phyloP scores from a whole-genome alignment of 2,113 vertebrate species.

The Recurvirostra avosetta region DNA sequence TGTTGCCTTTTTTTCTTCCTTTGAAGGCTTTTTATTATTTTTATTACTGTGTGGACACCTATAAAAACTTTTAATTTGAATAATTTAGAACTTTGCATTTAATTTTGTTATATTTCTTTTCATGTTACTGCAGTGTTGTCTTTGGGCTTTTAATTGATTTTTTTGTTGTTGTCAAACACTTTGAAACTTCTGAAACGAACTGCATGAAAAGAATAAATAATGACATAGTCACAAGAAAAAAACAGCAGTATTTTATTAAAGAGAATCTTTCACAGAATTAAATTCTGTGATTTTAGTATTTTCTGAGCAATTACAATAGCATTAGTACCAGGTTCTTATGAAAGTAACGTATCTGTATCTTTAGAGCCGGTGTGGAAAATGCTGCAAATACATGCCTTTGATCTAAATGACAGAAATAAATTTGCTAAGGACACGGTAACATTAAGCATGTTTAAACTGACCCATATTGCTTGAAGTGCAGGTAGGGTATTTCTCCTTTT shows the following conservation, averaged over 20 bases:
- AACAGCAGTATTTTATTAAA: constrained; percentile 33
- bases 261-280: not conserved
- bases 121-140: constrained; percentile 37
- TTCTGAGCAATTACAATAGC: constrained; percentile 49
- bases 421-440: constrained; percentile 35
- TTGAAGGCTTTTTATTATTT: constrained; percentile 26
- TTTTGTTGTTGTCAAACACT: constrained; percentile 31
- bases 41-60: constrained; percentile 15
- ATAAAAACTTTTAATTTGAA: constrained; percentile 45
- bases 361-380: constrained; percentile 30
- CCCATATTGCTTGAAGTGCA: constrained; percentile 49
- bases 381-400: constrained; percentile 57
- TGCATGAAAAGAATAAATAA: constrained; percentile 56
- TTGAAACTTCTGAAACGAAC: constrained; percentile 45
- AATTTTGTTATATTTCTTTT: constrained; percentile 58
- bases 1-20: constrained; percentile 21
- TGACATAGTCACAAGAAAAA: not conserved
- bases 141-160: constrained; percentile 54
- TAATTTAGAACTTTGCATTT: constrained; percentile 35
- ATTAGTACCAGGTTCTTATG: constrained; percentile 27
- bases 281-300: constrained; percentile 43
- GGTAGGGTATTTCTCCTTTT: constrained; percentile 55
- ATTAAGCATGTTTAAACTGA: constrained; percentile 66
- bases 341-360: constrained; percentile 26
- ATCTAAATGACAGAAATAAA: constrained; percentile 72